A percentile compares a stretch with the other conserved stretches of the same genome.
Conservation (phyloP, 2,797 vertebrate species). For the Xiphorhynchus erythropygius region DNA sequence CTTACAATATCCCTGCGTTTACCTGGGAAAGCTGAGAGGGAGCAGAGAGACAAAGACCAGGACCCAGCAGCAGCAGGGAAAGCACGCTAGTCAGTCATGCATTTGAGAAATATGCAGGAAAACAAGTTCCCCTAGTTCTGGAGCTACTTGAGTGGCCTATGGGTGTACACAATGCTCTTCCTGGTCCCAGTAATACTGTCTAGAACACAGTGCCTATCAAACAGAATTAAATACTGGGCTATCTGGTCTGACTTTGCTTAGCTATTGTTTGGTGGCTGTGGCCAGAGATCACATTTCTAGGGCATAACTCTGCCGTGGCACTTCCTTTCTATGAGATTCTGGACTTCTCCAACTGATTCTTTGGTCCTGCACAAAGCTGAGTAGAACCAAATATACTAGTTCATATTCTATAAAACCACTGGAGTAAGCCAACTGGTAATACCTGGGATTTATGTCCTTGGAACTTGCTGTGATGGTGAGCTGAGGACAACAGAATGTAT, state of each 20-base stretch:
- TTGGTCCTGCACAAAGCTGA: background rate
- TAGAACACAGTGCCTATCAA: background rate
- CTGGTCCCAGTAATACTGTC: background rate
- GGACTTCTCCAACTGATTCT: background rate
- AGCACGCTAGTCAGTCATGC: background rate
- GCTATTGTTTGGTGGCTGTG: background rate
- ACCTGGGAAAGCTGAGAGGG: background rate
- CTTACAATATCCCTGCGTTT: background rate
- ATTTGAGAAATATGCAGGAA: background rate
- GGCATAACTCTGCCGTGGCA: background rate
- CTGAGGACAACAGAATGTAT: background rate
- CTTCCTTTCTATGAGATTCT: background rate
- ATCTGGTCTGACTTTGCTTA: background rate
- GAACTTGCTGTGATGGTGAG: background rate
- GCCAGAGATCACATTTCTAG: background rate
- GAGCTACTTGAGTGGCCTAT: background rate
- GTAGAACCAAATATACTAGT: background rate
- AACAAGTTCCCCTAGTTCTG: constrained; percentile 9
- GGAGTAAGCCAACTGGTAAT: background rate
- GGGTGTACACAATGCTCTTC: background rate
- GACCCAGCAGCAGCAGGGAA: background rate
- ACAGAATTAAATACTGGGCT: background rate
- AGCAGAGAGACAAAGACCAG: background rate
- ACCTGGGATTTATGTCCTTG: background rate
- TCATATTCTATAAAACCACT: background rate